Percentiles rank a stretch among this genome's conserved stretches.
These are phyloP conservation scores for Nettapus auritus DNA, from an alignment of 2,113 vertebrate species.

Conservation along the genomic window DNA sequence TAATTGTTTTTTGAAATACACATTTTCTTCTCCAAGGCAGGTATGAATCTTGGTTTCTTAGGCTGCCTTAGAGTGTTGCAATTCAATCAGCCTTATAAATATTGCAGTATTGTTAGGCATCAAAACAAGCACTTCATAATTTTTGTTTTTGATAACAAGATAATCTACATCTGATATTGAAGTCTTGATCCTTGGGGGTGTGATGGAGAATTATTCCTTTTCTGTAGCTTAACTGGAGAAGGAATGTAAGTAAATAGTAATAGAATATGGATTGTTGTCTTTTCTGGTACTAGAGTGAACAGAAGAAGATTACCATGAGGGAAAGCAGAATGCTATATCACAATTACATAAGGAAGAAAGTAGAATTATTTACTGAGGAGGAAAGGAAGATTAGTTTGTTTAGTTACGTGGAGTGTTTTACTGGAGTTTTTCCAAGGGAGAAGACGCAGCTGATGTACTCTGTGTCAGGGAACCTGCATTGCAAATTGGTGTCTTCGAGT, in stretches of 20 bases:
- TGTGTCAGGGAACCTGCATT: background rate
- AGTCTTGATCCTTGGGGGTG: background rate
- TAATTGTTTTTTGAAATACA: constrained; percentile 63
- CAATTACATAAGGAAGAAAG: background rate
- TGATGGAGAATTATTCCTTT: background rate
- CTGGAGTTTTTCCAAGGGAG: background rate
- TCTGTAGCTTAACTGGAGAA: background rate
- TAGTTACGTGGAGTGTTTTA: background rate
- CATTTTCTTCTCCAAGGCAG: constrained; percentile 9
- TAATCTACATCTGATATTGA: background rate
- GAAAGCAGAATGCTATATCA: accelerated
- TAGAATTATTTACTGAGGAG: background rate
- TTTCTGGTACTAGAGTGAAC: background rate
- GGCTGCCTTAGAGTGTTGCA: background rate
- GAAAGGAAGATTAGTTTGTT: background rate
- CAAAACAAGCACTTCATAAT: constrained; percentile 1
- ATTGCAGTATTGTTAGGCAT: background rate
- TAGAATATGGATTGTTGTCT: background rate
- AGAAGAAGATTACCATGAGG: background rate
- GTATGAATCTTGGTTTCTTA: constrained; percentile 30
- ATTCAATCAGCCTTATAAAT: background rate
- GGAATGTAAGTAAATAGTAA: background rate
- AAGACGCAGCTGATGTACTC: background rate
- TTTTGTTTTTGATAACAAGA: background rate
- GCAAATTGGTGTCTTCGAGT: no score